A percentile compares a stretch with the other conserved stretches of the same genome.
Evolutionary conservation across 2,797 vertebrate genomes (phyloP).

Genomic region (Gymnodraco acuticeps): DNA sequence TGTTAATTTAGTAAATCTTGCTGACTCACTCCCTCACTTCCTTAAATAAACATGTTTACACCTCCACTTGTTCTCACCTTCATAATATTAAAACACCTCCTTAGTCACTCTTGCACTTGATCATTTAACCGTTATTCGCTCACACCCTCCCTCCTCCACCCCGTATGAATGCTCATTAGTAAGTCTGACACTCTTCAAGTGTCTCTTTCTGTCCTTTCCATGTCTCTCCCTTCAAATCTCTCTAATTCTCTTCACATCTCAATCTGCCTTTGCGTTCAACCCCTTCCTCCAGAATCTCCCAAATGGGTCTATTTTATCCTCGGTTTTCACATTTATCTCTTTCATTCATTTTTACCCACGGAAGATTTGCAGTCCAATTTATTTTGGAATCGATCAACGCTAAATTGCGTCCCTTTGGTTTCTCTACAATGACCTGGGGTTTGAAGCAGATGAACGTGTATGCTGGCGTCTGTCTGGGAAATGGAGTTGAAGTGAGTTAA

Average conservation of each 20-base stretch:
- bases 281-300: background rate
- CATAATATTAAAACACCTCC: too few relatives aligned
- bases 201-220: background rate
- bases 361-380: slow-evolving; percentile 42
- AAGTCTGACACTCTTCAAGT: slow-evolving; percentile 22
- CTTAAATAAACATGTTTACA: too few relatives aligned
- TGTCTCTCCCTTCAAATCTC: background rate
- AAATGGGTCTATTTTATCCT: background rate
- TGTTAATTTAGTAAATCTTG: too few relatives aligned
- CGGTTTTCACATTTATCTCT: slow-evolving; percentile 11
- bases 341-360: slow-evolving; percentile 32
- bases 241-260: slow-evolving; percentile 20
- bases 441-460: slow-evolving; percentile 31
- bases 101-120: background rate
- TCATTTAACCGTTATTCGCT: background rate
- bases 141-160: background rate
- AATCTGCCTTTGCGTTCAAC: background rate
- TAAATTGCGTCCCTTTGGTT: slow-evolving; percentile 25
- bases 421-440: background rate
- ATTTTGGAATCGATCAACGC: slow-evolving; percentile 38
- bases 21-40: background rate
- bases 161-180: slow-evolving; percentile 13
- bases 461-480: background rate
- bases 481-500: background rate
- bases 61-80: background rate